Base-by-base conservation (phyloP, 2,113 vertebrate genomes). In the Festucalex cinctus region DNA sequence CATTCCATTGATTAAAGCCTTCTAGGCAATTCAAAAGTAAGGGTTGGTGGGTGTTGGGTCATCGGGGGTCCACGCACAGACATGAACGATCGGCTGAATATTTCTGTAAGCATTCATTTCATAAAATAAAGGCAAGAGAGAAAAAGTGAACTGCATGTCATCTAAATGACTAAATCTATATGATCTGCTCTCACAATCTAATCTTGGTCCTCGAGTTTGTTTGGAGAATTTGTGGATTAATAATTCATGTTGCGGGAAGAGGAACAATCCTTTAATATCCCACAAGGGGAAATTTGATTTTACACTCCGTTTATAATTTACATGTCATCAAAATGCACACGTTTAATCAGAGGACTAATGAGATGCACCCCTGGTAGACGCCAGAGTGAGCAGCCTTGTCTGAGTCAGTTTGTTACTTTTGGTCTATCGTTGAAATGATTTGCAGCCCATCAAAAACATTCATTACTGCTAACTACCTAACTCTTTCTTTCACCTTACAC, bases 91-190 rank as follows among this genome's bases (percentile, higher is more conserved):
- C 63, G 35, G 63, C 54, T 37, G 28, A 39, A 36, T 20, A 60
- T 73, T 80, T 71, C 63, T 67, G 58, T 63, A 53, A 56, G 74
- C 44, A 68, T 56, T 64, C 70, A 69, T 70, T n/a, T n/a, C n/a
- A n/a, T n/a, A n/a, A n/a, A n/a, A n/a, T n/a, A n/a, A n/a, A n/a
- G n/a, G n/a, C n/a, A n/a, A n/a, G n/a, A n/a, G n/a, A n/a, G n/a
- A 32, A 7, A 22, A 57, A 61, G 60, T 2, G 9, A n/a, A 41
- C 48, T 32, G n/a, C n/a, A 59, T 37, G 48, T 65, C 63, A 53
- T 58, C 39, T 59, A 43, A 61, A 57, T 56, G 69, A 48, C 49
- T 26, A 44, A 71, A 57, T 57, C 14, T 14, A 35, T 32, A 32
- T 32, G 16, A 32, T 57, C 26, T 57, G 54, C 16, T 2, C 54